Evolutionary conservation across 1,140 invertebrate species (phyloP), one percentile per base, ranked within the genome.

Genomic region (Heliconius congener): DNA sequence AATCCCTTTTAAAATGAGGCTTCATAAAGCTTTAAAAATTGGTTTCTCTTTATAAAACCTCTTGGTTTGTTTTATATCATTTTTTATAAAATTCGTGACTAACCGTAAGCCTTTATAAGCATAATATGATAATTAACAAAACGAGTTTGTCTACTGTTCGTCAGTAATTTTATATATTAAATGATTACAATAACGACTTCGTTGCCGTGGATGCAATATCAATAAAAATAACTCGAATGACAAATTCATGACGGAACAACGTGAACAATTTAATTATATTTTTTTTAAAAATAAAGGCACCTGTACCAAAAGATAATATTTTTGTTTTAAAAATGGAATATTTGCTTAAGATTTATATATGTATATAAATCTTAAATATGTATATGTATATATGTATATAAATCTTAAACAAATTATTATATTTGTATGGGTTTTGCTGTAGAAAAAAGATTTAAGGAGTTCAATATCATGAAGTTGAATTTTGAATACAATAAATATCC

Each of bases 51-150:
- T 27, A 60, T 60, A 78, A 79, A 71, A 70, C 60, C 16, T 42
- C 34, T 75, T 34, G 34, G 50, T 66, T 74, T 70, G 27, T 37
- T 79, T 57, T 75, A 79, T 79, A 46, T 50, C 60, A 19, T 75
- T 75, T 75, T 74, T 71, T 39, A n/a, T 39, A 52, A 71, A 72
- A n/a, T 13, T 60, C 74, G 70, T 76, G 78, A 80, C 78, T 80
- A 80, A 77, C 75, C 52, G 79, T 39, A 70, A 16, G 39, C 77
- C 74, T 81, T 81, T 74, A 77, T 73, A 70, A 50, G 52, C 73
- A 73, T 77, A 74, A 39, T 81, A 76, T 77, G 74, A 73, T 81
- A 81, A 77, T 77, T 76, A 50, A 74, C 74, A 74, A 73, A 77
- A 80, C 79, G 66, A 27, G 79, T 81, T 77, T 81, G 55, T 73